Base-by-base conservation (phyloP, 2,113 vertebrate species). In the Globicephala melas region DNA sequence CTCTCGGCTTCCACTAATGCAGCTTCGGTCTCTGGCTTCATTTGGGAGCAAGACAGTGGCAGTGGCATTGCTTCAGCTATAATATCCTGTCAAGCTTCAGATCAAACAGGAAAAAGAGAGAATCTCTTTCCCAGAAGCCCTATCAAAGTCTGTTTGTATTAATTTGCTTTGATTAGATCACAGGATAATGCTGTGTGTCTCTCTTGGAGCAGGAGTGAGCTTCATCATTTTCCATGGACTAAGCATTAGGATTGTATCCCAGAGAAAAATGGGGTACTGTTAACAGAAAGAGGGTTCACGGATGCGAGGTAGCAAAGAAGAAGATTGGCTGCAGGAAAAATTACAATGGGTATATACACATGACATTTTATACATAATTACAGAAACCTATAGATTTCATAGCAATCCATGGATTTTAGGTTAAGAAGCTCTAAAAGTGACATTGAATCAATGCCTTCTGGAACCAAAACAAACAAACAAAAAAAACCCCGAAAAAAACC, bases 341-440 rank as follows among this genome's bases (percentile, higher is more conserved):
- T 63, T 28, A 82, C 62, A 25, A 0, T 55, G 41, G 41, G 8
- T 47, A 44, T 4, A 11, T 21, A 62, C 33, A 28, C 33, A 20
- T 70, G 80, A 38, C 82, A 89, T 60, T 76, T 74, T 36, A 9
- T 9, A 6, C 63, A 0, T 31, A 36, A 41, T 82, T 96, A 28
- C 44, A 87, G 50, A 85, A 53, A 47, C 1, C 9, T 55, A 3
- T 5, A 74, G 33, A 36, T 90, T 84, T 87, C 28, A 38, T 58
- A 74, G 31, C 31, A 73, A 53, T 58, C n/a, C 18, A 10, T 85
- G 28, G 53, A 23, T 60, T 95, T 62, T n/a, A 82, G 67, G 21
- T 71, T 93, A 94, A 93, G 47, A 85, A 55, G 91, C 10, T 89
- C 65, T 50, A 89, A 95, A 84, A 81, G 25, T 60, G n/a, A 44